Evolutionary conservation across 1,140 invertebrate species (phyloP).

Genomic region (Colletes gigas): DNA sequence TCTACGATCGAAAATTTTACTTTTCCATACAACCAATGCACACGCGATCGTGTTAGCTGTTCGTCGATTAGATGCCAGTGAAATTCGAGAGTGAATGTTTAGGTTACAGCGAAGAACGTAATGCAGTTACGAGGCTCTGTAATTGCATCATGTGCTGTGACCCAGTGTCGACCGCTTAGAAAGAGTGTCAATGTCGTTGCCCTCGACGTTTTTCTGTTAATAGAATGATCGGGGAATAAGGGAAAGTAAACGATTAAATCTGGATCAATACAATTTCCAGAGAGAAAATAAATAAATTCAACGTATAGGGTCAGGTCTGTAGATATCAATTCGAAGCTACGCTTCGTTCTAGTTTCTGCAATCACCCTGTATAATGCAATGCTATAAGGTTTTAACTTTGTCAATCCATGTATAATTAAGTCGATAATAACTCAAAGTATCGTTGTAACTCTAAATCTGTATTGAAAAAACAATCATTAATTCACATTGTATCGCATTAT

Average conservation of each 20-base stretch:
- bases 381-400: no score
- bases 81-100: conserved; percentile 46
- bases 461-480: no score
- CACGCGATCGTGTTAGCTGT: not conserved
- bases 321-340: no score
- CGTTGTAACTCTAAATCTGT: no score
- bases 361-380: no score
- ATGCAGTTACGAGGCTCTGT: conserved; percentile 13
- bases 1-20: not conserved
- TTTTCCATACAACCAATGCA: not conserved
- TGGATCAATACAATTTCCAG: no score
- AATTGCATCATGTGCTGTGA: conserved; percentile 25
- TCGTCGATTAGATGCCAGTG: not conserved
- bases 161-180: conserved; percentile 6
- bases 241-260: not conserved
- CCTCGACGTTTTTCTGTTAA: conserved; percentile 50
- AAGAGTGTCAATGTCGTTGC: conserved; percentile 60
- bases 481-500: no score
- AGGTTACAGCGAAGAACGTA: conserved; percentile 29
- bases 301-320: no score
- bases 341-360: no score
- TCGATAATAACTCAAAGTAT: no score
- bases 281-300: no score
- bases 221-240: conserved; percentile 4
- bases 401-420: no score